Conservation (phyloP, 1,140 invertebrate species). For the Agrilus planipennis region DNA sequence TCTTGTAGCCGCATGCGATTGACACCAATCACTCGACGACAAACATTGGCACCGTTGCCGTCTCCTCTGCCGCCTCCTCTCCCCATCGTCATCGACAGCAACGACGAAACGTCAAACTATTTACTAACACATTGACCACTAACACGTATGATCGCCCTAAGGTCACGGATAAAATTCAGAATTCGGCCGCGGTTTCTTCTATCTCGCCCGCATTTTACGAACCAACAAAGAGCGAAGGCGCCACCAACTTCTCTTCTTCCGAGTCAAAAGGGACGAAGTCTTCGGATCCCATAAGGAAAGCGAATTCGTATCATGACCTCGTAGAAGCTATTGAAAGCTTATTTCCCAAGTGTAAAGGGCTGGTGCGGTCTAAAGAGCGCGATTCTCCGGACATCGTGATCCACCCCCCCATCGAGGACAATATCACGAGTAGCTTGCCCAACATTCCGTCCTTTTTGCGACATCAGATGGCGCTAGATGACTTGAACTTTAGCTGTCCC, state of each 20-base stretch:
- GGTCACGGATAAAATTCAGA: too few relatives aligned
- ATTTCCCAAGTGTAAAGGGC: constrained; percentile 12
- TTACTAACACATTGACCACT: too few relatives aligned
- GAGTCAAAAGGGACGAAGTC: too few relatives aligned
- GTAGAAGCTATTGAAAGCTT: constrained; percentile 27
- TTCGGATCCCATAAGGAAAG: constrained; percentile 9
- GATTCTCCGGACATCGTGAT: constrained; percentile 24
- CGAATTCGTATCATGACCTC: constrained; percentile 27
- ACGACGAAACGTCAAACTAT: too few relatives aligned
- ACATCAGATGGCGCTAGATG: constrained; percentile 19
- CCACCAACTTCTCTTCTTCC: too few relatives aligned
- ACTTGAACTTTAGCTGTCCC: constrained; percentile 23
- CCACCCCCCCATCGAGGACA: constrained; percentile 21
- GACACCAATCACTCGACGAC: constrained; percentile 13
- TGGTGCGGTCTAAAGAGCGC: constrained; percentile 15
- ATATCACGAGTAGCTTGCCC: constrained; percentile 22
- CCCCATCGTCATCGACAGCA: constrained; percentile 3
- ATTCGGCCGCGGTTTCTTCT: too few relatives aligned
- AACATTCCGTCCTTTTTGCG: constrained; percentile 10
- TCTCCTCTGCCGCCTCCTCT: constrained; percentile 9
- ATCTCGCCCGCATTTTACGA: constrained; percentile 4
- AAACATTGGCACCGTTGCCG: constrained; percentile 22
- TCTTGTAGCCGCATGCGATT: constrained; percentile 28
- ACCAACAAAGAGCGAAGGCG: too few relatives aligned
- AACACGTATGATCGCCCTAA: too few relatives aligned